Base-by-base conservation (phyloP, 2,113 vertebrate species). In the Scolopax mira region DNA sequence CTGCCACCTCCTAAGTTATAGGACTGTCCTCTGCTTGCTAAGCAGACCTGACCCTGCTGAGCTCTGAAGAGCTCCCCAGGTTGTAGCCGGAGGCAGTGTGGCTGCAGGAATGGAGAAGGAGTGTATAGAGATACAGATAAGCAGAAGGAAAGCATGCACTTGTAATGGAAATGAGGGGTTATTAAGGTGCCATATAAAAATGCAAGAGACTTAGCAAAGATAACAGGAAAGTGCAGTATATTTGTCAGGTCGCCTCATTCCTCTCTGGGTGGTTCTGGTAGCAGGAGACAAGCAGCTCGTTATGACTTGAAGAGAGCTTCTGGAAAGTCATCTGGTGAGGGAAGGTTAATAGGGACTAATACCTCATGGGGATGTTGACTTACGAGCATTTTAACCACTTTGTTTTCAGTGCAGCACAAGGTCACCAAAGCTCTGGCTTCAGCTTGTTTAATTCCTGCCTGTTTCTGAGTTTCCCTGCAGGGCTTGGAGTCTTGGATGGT, bases 161-260 rank as follows among this genome's bases (percentile, higher is more conserved):
- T 97, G 96, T 97, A 64, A 97, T 97, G 97, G 97, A 97, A 97
- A 97, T 97, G 95, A 97, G 96, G 96, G 97, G 96, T 96, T 97
- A 97, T 97, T 97, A 97, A 97, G 95, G 90, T 97, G 97, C 96
- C 97, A 95, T 97, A 97, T 97, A 97, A 97, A 97, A 97, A 97
- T 95, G 97, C 92, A 41, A 62, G 97, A 85, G 93, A 85, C 94
- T 80, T 24, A 8, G 91, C 22, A 15, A 42, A 95, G 97, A 97
- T 97, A 97, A 90, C 82, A 78, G 83, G 51, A 8, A 90, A 94
- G 91, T 9, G 95, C 85, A 90, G 62, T 9, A 22, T 69, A 19
- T 95, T 92, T 95, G 94, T 93, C 90, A 23, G 96, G 87, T 75
- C 30, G 12, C 88, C 91, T 90, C 83, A 37, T 79, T 85, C 88